A percentile compares a stretch with the other conserved stretches of the same genome.
Evolutionary conservation across 2,113 vertebrate species (phyloP).

Genomic region (Colaptes auratus): DNA sequence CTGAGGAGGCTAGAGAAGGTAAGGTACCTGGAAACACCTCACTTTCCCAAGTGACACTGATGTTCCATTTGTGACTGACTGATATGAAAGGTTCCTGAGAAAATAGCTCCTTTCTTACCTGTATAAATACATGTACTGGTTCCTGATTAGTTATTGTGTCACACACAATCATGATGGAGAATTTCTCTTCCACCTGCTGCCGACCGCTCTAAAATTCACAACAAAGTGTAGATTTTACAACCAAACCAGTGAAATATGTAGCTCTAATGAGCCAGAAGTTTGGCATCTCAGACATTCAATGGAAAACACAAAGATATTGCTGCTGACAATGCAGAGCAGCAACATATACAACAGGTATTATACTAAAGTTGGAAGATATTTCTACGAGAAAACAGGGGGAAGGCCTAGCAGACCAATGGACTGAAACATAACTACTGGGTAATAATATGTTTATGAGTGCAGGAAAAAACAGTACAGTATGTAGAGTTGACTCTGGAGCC

Average conservation of each 20-base stretch:
- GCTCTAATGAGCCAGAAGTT: neutral
- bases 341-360: neutral
- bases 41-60: neutral
- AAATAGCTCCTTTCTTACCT: neutral
- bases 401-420: neutral
- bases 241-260: neutral
- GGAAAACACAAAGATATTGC: neutral
- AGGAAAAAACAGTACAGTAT: neutral
- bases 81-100: neutral
- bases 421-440: neutral
- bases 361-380: neutral
- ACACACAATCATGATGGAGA: neutral
- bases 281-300: neutral
- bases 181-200: neutral
- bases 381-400: neutral
- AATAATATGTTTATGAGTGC: neutral
- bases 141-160: neutral
- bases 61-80: neutral
- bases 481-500: neutral
- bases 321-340: neutral
- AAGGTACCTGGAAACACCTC: neutral
- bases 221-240: neutral
- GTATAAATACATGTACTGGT: neutral
- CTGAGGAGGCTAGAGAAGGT: neutral
- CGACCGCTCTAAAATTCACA: neutral